Evolutionary conservation across 1,140 invertebrate species (phyloP), one percentile per base, ranked within the genome.

Genomic region (Apis dorsata): DNA sequence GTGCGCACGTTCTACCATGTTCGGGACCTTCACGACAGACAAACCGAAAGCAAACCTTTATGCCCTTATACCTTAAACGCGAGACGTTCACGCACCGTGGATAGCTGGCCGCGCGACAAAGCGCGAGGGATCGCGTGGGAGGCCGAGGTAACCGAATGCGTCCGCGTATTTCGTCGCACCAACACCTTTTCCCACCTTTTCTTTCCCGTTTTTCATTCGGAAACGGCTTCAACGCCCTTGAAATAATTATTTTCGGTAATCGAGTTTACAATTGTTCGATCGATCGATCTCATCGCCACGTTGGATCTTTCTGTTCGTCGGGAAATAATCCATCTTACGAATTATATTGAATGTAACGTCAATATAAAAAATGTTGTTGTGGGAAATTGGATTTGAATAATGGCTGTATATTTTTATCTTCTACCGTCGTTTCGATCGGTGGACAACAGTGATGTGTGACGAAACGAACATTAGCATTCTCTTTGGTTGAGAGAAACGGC

Each of bases 1-100:
- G 84, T 87, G 85, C 87, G 86, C 91, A 87, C 90, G 88, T 77
- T 90, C 75, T 86, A 86, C 87, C 86, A 86, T 89, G 87, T 88
- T 89, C 87, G 84, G 81, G 78, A 81, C 84, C 82, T 74, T 83
- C 71, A 83, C 85, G 87, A 88, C 72, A 83, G 69, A 72, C 81
- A 63, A 85, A 88, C 75, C 87, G 87, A 88, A 82, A 85, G 88
- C 81, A 62, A 89, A 72, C 83, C 85, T 84, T 88, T 87, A 83
- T 87, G 88, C 87, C 84, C 86, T 86, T 88, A 85, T 84, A 87
- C 88, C 86, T 91, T 86, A 63, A 75, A 79, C 70, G 76, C 84
- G 81, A 84, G 59, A 34, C 84, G 70, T 59, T 83, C 62, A 83
- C 80, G 75, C 72, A 84, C 55, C 76, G 60, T 53, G 11, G 53